Evolutionary conservation across 2,797 vertebrate genomes (phyloP).

Genomic region (Taeniopygia guttata): DNA sequence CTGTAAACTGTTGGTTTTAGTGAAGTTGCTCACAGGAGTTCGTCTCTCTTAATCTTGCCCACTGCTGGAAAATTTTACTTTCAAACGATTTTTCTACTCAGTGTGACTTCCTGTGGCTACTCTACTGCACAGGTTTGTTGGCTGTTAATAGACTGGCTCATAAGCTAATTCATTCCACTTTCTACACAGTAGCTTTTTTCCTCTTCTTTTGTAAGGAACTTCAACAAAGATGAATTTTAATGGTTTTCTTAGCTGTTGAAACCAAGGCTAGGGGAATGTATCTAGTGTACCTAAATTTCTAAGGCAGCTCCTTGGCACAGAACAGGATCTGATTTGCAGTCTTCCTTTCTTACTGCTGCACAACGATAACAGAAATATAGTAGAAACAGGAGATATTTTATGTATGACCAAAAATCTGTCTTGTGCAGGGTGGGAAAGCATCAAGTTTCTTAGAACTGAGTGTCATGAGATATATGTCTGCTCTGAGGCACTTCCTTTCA

Average conservation of each 20-base stretch:
- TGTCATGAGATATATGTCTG: neutral
- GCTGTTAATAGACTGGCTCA: neutral
- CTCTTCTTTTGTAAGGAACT: neutral
- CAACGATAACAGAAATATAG: neutral
- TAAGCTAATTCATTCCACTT: neutral
- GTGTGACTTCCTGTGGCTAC: neutral
- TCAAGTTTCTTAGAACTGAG: neutral
- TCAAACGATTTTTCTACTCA: neutral
- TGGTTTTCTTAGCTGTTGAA: neutral
- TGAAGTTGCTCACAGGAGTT: neutral
- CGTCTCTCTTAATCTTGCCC: neutral
- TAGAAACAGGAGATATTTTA: neutral
- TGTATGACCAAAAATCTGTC: neutral
- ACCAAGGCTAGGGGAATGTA: neutral
- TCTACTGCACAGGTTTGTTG: neutral
- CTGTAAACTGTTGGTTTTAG: neutral
- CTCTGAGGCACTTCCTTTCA: constrained; percentile 8
- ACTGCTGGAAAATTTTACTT: neutral
- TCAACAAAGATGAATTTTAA: neutral
- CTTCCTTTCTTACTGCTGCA: neutral
- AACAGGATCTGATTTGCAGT: neutral
- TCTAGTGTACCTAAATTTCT: neutral
- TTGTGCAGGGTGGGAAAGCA: neutral
- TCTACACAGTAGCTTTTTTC: neutral
- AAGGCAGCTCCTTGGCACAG: neutral